phyloP scores from a whole-genome alignment of 2,888 invertebrate species.

The Liodrosophila aerea region DNA sequence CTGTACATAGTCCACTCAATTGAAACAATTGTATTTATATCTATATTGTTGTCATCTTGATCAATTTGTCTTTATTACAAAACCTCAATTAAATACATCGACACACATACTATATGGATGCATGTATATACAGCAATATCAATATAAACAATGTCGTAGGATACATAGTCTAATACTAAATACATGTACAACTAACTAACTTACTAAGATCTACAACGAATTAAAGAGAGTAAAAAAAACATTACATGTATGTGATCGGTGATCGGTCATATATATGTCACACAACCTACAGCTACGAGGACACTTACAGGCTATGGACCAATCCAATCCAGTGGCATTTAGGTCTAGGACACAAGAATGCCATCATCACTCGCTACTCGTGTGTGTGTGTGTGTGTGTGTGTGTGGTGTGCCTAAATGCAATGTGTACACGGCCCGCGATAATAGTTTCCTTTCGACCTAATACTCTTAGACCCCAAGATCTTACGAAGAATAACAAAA shows the following conservation, averaged over 20 bases:
- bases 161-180: constrained; percentile 10
- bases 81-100: constrained; percentile 21
- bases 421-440: constrained; percentile 26
- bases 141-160: constrained; percentile 29
- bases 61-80: constrained; percentile 51
- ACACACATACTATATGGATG: constrained; percentile 10
- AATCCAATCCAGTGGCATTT: constrained; percentile 17
- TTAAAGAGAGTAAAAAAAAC: constrained; percentile 35
- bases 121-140: constrained; percentile 4
- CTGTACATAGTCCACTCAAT: not conserved
- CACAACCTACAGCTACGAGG: no score
- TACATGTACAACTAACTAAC: constrained; percentile 35
- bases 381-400: no score
- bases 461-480: not conserved
- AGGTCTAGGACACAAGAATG: constrained; percentile 5
- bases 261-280: constrained; percentile 12
- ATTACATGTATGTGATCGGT: constrained; percentile 17
- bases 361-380: constrained; percentile 21
- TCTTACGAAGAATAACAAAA: not conserved
- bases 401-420: constrained; percentile 39
- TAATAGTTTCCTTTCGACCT: constrained; percentile 7
- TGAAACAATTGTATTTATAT: constrained; percentile 4
- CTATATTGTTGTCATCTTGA: constrained; percentile 7
- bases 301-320: constrained; percentile 40
- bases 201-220: constrained; percentile 36